These are phyloP conservation scores for Globodera ellingtonae DNA, from an alignment of 1,140 invertebrate species.

Conservation along the genomic window DNA sequence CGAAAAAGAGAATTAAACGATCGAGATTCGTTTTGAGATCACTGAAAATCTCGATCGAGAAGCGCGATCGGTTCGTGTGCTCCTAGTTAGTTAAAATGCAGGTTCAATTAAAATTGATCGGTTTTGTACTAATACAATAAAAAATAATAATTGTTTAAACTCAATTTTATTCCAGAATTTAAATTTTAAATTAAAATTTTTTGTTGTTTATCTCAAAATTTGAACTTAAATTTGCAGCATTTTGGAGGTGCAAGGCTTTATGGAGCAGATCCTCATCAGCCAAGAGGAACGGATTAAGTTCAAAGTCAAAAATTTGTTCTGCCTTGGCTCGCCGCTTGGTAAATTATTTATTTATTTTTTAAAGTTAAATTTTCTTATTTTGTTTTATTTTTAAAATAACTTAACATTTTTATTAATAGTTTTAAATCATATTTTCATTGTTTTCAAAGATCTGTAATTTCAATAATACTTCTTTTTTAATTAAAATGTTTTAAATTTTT, in stretches of 20 bases:
- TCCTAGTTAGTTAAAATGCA: no score
- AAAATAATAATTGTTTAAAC: not conserved
- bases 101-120: no score
- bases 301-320: constrained; percentile 76
- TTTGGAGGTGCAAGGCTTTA: constrained; percentile 46
- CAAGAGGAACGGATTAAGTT: constrained; percentile 50
- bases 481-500: constrained; percentile 70
- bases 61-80: no score
- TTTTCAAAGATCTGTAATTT: no score
- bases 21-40: no score
- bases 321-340: constrained; percentile 72
- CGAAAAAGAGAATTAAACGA: no score
- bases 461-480: not conserved
- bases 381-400: no score
- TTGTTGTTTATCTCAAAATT: not conserved
- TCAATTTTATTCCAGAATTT: not conserved
- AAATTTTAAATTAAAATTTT: not conserved
- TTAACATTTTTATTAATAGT: no score
- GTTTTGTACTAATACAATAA: no score
- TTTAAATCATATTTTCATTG: no score
- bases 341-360: not conserved
- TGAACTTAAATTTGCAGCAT: constrained; percentile 25
- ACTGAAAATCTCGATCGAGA: no score
- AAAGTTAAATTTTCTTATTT: not conserved
- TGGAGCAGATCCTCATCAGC: constrained; percentile 42